Percentiles rank a stretch among this genome's conserved stretches.
These are phyloP conservation scores for Amphiprion percula DNA, from an alignment of 2,113 vertebrate genomes.

Conservation along the genomic window DNA sequence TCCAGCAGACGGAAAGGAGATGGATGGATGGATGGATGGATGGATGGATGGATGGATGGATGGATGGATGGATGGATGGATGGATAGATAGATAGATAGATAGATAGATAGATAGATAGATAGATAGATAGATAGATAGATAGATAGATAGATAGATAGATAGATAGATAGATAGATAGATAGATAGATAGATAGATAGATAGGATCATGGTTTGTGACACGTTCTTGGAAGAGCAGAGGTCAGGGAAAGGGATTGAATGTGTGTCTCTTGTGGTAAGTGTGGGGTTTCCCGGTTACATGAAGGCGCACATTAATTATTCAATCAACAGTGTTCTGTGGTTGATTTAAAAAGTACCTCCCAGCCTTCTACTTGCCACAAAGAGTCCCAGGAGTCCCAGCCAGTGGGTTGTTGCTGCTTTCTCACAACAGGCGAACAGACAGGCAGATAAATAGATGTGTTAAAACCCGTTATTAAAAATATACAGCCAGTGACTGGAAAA, in stretches of 20 bases:
- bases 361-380: constrained; percentile 65
- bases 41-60: not conserved
- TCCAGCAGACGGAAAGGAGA: not conserved
- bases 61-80: too few species aligned
- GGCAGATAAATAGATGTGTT: constrained; percentile 4
- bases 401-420: constrained; percentile 7
- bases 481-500: too few species aligned
- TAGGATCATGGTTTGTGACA: not conserved
- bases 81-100: not conserved
- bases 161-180: constrained; percentile 24
- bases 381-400: constrained; percentile 57
- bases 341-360: constrained; percentile 67
- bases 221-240: not conserved
- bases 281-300: constrained; percentile 59
- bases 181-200: not conserved
- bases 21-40: not conserved
- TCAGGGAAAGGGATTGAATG: constrained; percentile 12
- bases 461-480: constrained; percentile 7
- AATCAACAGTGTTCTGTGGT: constrained; percentile 79
- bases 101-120: not conserved
- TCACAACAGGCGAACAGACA: not conserved
- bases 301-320: constrained; percentile 80
- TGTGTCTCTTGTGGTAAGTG: constrained; percentile 51
- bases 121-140: not conserved
- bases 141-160: not conserved